Evolutionary conservation across 2,113 vertebrate genomes (phyloP).

Genomic region (Mus musculus): DNA sequence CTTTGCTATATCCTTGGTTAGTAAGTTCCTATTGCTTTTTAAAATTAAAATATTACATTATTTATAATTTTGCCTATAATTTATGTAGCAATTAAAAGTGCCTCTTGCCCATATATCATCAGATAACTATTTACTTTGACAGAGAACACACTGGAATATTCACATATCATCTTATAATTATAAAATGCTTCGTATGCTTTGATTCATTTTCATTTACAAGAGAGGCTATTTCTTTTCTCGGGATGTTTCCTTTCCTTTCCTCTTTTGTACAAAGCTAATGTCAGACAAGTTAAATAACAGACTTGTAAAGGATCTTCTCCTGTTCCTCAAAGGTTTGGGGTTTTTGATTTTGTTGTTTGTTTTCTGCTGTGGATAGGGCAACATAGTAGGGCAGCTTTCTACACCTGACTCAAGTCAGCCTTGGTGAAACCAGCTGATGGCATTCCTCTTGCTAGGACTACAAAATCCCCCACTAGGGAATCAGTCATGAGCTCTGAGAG

Average conservation of each 20-base stretch:
- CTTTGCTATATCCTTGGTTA: constrained; percentile 34
- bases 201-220: background rate
- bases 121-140: constrained; percentile 35
- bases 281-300: constrained; percentile 38
- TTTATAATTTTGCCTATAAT: constrained; percentile 59
- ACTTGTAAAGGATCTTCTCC: background rate
- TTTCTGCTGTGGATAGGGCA: background rate
- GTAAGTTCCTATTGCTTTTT: constrained; percentile 47
- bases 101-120: background rate
- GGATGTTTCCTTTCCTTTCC: background rate
- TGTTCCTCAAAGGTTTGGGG: background rate
- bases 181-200: constrained; percentile 31
- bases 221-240: constrained; percentile 30
- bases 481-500: constrained; percentile 7
- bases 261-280: background rate
- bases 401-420: background rate
- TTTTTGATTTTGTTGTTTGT: background rate
- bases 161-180: constrained; percentile 56
- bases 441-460: background rate
- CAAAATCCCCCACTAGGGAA: background rate
- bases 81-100: constrained; percentile 46
- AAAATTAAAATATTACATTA: constrained; percentile 58
- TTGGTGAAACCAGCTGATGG: background rate
- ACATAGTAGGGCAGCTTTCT: background rate
- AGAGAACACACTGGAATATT: constrained; percentile 30